These are phyloP conservation scores for Paelopatides confundens DNA, from an alignment of 53 echinoderm and acorn worm genomes.

Conservation along the genomic window DNA sequence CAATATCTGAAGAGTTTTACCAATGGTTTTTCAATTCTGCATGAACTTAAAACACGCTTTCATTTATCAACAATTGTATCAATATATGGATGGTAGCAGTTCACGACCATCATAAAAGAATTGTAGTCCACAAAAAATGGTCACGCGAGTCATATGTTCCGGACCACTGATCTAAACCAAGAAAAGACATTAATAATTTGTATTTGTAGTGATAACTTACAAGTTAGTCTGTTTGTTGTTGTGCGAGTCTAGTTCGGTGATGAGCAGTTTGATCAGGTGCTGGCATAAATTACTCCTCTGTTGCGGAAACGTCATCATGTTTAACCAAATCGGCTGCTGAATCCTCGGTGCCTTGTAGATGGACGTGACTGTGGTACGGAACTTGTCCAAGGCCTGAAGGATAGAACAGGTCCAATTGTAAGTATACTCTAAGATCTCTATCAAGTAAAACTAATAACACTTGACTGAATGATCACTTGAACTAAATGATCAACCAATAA, in stretches of 20 bases:
- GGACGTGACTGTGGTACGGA: conserved; percentile 67
- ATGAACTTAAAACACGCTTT: too few species aligned
- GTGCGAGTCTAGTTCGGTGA: conserved; percentile 70
- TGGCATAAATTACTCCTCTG: conserved; percentile 89
- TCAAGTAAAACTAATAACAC: neutral
- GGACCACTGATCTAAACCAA: too few species aligned
- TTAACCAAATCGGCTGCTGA: conserved; percentile 92
- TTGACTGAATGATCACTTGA: neutral
- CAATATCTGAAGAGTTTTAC: too few species aligned
- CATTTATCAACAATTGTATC: too few species aligned
- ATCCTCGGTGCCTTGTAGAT: conserved; percentile 89
- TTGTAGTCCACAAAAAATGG: too few species aligned
- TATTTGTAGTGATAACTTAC: conserved; percentile 63
- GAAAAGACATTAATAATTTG: too few species aligned
- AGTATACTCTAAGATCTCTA: too few species aligned
- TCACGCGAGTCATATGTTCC: too few species aligned
- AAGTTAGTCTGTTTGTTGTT: conserved; percentile 89
- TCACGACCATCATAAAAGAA: too few species aligned
- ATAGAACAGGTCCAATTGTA: neutral
- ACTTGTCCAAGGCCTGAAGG: conserved; percentile 78
- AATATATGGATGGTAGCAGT: too few species aligned
- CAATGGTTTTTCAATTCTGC: too few species aligned
- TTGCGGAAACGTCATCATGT: conserved; percentile 92
- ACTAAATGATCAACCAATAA: neutral
- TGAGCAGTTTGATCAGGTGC: conserved; percentile 82